Conservation (phyloP, 2,888 invertebrate species). For the Tinea pellionella region DNA sequence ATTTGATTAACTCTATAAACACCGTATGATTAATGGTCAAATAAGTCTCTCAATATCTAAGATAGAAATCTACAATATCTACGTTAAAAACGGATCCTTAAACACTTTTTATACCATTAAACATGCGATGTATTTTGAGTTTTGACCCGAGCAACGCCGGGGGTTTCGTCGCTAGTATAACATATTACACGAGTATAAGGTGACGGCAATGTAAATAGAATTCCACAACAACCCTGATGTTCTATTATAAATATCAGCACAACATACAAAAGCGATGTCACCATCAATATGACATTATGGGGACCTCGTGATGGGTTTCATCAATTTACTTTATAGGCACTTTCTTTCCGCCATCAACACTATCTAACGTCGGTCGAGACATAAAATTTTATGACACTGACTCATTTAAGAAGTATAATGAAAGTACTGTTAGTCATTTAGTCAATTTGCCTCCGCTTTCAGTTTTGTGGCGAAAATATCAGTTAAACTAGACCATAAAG, state of each 20-base stretch:
- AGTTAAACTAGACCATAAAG: not conserved
- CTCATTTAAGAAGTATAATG: constrained; percentile 41
- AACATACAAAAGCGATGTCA: not conserved
- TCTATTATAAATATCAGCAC: not conserved
- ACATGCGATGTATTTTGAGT: too few relatives aligned
- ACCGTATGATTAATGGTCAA: too few relatives aligned
- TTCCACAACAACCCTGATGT: not conserved
- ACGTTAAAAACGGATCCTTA: too few relatives aligned
- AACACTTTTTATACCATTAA: too few relatives aligned
- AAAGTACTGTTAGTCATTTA: constrained; percentile 13
- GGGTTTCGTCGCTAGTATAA: too few relatives aligned
- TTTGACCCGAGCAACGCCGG: too few relatives aligned
- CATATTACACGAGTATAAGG: too few relatives aligned
- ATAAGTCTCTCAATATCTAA: too few relatives aligned
- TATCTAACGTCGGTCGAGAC: constrained; percentile 48
- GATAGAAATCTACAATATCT: too few relatives aligned
- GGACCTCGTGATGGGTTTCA: constrained; percentile 28
- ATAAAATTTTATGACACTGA: constrained; percentile 58
- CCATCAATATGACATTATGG: constrained; percentile 2
- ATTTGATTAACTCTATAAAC: too few relatives aligned
- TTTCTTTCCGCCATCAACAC: constrained; percentile 52
- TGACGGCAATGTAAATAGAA: not conserved
- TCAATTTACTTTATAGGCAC: constrained; percentile 61
- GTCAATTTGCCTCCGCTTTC: not conserved
- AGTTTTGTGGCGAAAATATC: not conserved